A percentile compares a stretch with the other conserved stretches of the same genome.
phyloP scores from a whole-genome alignment of 2,797 vertebrate species.

The Oceanodroma leucorhoa region DNA sequence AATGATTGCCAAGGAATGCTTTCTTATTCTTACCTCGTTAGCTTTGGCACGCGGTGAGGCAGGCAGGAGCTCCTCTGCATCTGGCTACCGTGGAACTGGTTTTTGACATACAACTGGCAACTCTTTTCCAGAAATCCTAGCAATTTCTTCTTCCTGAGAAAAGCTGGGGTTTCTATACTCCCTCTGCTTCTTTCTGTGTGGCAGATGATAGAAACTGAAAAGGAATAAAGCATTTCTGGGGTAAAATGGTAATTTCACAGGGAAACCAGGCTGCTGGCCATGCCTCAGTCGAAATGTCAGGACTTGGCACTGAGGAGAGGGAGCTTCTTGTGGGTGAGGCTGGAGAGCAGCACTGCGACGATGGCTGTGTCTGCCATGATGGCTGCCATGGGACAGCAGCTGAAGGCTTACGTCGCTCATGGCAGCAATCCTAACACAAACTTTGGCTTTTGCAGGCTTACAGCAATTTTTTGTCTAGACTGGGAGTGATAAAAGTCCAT shows the following conservation, averaged over 20 bases:
- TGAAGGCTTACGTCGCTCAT: not conserved
- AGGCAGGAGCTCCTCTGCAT: not conserved
- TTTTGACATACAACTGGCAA: not conserved
- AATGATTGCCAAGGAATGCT: constrained; percentile 19
- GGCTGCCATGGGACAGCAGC: not conserved
- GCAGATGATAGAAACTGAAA: not conserved
- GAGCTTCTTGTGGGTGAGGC: not conserved
- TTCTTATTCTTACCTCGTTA: not conserved
- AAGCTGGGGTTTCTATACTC: not conserved
- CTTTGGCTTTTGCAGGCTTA: not conserved
- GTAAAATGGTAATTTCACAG: not conserved
- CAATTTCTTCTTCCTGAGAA: not conserved
- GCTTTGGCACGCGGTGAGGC: not conserved
- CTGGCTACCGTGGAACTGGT: not conserved
- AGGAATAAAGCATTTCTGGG: not conserved
- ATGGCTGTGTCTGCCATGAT: not conserved
- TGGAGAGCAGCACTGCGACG: not conserved
- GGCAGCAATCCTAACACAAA: not conserved
- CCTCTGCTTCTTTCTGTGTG: not conserved
- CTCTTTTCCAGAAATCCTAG: not conserved
- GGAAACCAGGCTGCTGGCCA: not conserved
- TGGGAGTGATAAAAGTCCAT: not conserved
- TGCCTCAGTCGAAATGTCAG: fast-evolving
- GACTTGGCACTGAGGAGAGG: not conserved
- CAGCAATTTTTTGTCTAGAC: not conserved